Percentiles rank a stretch among this genome's conserved stretches.
These are phyloP conservation scores for Ceratina calcarata DNA, from an alignment of 1,140 invertebrate genomes.

Conservation along the genomic window DNA sequence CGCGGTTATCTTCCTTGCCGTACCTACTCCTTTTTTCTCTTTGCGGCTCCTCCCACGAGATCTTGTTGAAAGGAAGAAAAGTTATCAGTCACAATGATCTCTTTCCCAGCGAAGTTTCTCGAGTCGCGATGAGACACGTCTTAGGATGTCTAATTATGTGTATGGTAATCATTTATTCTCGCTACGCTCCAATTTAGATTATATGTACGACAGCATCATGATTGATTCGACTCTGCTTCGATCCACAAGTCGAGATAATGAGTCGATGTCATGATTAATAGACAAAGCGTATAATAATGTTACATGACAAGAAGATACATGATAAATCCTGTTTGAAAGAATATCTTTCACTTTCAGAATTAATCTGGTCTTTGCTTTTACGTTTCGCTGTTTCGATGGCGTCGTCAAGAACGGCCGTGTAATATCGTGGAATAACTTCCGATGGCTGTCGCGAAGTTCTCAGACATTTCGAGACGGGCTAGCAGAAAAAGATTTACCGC, in stretches of 20 bases:
- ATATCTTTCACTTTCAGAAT: no score
- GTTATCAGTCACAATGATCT: slow-evolving; percentile 26
- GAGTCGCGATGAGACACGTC: not conserved
- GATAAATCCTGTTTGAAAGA: no score
- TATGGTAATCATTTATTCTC: no score
- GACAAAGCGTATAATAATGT: no score
- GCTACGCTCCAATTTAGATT: no score
- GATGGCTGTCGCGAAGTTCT: slow-evolving; percentile 34
- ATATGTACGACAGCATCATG: no score
- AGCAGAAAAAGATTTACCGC: slow-evolving; percentile 11
- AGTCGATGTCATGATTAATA: no score
- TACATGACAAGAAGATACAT: no score
- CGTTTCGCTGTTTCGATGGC: slow-evolving; percentile 45
- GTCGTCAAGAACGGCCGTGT: slow-evolving; percentile 40
- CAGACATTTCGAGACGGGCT: slow-evolving; percentile 22
- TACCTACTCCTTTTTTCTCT: not conserved
- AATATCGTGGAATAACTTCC: slow-evolving; percentile 38
- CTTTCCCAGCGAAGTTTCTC: no score
- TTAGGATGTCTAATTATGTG: not conserved
- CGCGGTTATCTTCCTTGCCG: slow-evolving; percentile 23
- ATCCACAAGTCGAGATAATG: no score
- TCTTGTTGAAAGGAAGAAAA: slow-evolving; percentile 13
- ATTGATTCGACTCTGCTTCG: no score
- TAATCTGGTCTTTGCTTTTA: not conserved
- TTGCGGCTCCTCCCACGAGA: not conserved